Evolutionary conservation across 1,140 invertebrate genomes (phyloP), one percentile per base, ranked within the genome.

Genomic region (Sinonovacula constricta): DNA sequence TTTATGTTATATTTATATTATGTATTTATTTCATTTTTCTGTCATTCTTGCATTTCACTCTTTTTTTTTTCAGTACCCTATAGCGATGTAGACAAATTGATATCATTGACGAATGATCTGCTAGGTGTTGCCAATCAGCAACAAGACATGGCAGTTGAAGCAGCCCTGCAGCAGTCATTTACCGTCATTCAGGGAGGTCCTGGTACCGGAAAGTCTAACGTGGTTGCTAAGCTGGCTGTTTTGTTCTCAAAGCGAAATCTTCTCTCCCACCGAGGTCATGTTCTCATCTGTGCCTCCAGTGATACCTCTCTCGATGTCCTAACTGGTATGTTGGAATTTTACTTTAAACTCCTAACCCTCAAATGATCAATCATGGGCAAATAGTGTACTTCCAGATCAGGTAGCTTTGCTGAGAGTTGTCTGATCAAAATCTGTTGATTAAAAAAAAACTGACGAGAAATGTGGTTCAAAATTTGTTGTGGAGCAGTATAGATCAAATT

Each of bases 261-360:
- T 22, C 62, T 36, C n/a, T 34, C 34, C n/a, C 59, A 53, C 22
- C 60, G 71, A 39, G 28, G 18, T 18, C 88, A 88, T 51, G 84
- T 90, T 15, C 65, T 90, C 34, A 67, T 88, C 24, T 91, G 90
- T 85, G 88, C 82, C n/a, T 86, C 89, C 2, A 83, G 79, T 56
- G 86, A 90, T 66, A 72, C 83, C 26, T 81, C 83, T 62, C 49
- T 91, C n/a, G 88, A 91, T 82, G 80, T 88, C 33, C 60, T 88
- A 24, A 81, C 84, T 57, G 85, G 88, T 90, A 65, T 80, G 80
- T 74, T 26, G 2, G n/a, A n/a, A n/a, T n/a, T n/a, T n/a, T n/a
- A n/a, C n/a, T n/a, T n/a, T n/a, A n/a, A n/a, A n/a, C n/a, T n/a
- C n/a, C n/a, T n/a, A n/a, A n/a, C n/a, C n/a, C n/a, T n/a, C n/a